These are phyloP conservation scores for Tetramorium alpestre DNA, from an alignment of 1,140 invertebrate genomes.

Conservation along the genomic window DNA sequence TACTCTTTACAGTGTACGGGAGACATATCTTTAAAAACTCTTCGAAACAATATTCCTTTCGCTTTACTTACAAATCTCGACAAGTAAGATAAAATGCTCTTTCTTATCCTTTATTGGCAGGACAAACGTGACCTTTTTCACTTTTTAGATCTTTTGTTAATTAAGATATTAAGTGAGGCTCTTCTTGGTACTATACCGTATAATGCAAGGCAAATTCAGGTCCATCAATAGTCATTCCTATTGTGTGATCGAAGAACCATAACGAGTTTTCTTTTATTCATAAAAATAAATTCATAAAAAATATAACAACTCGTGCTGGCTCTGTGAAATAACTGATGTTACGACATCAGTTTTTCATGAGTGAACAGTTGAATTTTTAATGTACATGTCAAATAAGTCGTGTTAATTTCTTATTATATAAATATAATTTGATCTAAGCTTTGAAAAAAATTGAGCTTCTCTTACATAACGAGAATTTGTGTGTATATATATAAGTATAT, in stretches of 20 bases:
- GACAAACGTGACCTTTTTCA: slow-evolving; percentile 33
- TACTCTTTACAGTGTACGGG: slow-evolving; percentile 61
- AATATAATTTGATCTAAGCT: slow-evolving; percentile 36
- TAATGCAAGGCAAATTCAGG: slow-evolving; percentile 70
- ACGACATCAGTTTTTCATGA: background rate
- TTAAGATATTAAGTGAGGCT: slow-evolving; percentile 28
- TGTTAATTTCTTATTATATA: slow-evolving; percentile 38
- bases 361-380: slow-evolving; percentile 19
- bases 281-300: slow-evolving; percentile 35
- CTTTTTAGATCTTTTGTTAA: slow-evolving; percentile 35
- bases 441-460: slow-evolving; percentile 52
- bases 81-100: slow-evolving; percentile 53
- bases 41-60: slow-evolving; percentile 52
- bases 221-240: slow-evolving; percentile 48
- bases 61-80: slow-evolving; percentile 35
- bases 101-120: slow-evolving; percentile 59
- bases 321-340: background rate
- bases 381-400: slow-evolving; percentile 14
- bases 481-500: slow-evolving; percentile 7
- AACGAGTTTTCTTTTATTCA: slow-evolving; percentile 26
- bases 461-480: slow-evolving; percentile 41
- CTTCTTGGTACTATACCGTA: slow-evolving; percentile 44
- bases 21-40: slow-evolving; percentile 42
- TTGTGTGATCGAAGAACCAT: slow-evolving; percentile 16
- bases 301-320: slow-evolving; percentile 15